phyloP scores from a whole-genome alignment of 1,140 invertebrate genomes.

The Leucophenga varia region DNA sequence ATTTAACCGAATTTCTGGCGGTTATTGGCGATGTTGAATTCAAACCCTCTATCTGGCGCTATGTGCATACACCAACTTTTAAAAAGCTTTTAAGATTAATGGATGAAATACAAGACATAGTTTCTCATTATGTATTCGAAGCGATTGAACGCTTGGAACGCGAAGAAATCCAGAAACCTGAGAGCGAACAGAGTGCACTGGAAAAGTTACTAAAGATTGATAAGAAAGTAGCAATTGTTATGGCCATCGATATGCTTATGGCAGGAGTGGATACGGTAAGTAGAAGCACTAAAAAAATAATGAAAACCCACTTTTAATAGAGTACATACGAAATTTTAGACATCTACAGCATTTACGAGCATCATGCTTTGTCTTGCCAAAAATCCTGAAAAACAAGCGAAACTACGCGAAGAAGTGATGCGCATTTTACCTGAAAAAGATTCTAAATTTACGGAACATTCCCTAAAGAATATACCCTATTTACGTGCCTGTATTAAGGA shows the following conservation, averaged over 20 bases:
- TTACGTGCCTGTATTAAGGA: constrained; percentile 69
- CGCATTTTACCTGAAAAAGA: constrained; percentile 57
- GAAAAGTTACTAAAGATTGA: constrained; percentile 57
- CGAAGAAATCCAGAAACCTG: constrained; percentile 27
- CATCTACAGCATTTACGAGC: constrained; percentile 23
- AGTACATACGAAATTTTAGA: constrained; percentile 14
- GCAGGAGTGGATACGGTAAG: constrained; percentile 48
- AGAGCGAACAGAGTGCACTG: constrained; percentile 34
- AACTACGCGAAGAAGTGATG: constrained; percentile 66
- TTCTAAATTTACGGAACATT: constrained; percentile 59
- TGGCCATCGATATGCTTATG: constrained; percentile 51
- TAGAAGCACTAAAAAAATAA: not conserved
- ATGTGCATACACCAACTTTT: constrained; percentile 61
- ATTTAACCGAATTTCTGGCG: not conserved
- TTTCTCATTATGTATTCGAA: constrained; percentile 32
- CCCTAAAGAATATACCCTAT: constrained; percentile 63
- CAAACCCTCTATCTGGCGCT: constrained; percentile 66
- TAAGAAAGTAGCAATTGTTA: constrained; percentile 53
- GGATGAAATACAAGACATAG: constrained; percentile 35
- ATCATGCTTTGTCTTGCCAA: constrained; percentile 60
- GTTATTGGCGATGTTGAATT: constrained; percentile 56
- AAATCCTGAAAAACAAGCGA: constrained; percentile 68
- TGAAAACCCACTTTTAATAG: not conserved
- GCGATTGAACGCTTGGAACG: constrained; percentile 30
- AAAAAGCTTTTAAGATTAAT: constrained; percentile 60